These are phyloP conservation scores for Myrmecophaga tridactyla DNA, from an alignment of 2,113 vertebrate species.

Conservation along the genomic window DNA sequence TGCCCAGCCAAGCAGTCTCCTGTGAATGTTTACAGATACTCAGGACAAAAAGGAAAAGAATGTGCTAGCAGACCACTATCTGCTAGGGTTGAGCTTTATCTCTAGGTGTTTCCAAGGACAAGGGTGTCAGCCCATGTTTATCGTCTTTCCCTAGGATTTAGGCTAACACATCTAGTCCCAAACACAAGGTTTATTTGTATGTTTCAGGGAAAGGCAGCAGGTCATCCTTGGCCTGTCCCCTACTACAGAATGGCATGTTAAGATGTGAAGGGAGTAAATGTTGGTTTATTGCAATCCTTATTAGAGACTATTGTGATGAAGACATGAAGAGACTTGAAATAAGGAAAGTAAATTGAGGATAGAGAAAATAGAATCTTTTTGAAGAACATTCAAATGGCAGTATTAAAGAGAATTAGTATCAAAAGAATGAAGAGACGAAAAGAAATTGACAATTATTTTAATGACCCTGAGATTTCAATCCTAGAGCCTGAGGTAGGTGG, in stretches of 20 bases:
- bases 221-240: no score
- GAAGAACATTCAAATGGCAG: background rate
- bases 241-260: background rate
- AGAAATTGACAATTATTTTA: background rate
- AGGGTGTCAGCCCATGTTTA: no score
- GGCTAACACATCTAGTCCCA: no score
- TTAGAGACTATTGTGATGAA: background rate
- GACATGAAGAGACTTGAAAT: background rate
- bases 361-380: accelerated
- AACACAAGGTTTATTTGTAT: no score
- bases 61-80: no score
- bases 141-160: no score
- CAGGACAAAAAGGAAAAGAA: no score
- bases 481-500: background rate
- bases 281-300: background rate
- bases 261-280: accelerated
- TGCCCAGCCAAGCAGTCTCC: no score
- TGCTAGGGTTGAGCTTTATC: no score
- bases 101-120: no score
- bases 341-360: background rate
- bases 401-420: background rate
- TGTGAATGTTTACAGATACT: no score
- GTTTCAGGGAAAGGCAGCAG: no score
- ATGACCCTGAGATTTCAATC: background rate
- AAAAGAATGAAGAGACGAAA: background rate